Conservation (phyloP, 2,113 vertebrate genomes). For the Lasiurus borealis region DNA sequence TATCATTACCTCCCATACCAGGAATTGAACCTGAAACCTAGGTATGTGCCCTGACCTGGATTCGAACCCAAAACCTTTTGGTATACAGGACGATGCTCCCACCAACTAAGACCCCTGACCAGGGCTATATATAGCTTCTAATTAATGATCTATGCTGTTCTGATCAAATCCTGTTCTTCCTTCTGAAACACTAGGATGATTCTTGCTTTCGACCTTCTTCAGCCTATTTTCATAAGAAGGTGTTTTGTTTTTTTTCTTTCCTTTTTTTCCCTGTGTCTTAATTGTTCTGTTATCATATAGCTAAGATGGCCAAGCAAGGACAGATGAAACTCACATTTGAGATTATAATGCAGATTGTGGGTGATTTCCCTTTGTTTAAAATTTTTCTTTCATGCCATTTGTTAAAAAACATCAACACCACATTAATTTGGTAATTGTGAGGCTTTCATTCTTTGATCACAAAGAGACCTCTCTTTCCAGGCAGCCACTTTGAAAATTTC, state of each 20-base stretch:
- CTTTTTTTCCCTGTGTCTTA: not conserved
- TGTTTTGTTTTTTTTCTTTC: not conserved
- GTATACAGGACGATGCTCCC: not conserved
- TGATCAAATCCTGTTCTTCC: not conserved
- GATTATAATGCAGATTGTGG: not conserved
- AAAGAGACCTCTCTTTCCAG: not conserved
- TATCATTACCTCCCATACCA: not conserved
- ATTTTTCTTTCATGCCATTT: slow-evolving; percentile 10
- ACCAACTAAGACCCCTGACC: not conserved
- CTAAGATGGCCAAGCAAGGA: not conserved
- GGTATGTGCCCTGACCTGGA: not conserved
- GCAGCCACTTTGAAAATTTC: slow-evolving; percentile 24
- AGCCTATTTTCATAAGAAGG: not conserved
- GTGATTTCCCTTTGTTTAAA: slow-evolving; percentile 12
- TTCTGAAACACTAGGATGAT: not conserved
- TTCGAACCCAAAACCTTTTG: not conserved
- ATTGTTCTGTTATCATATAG: not conserved
- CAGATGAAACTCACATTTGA: slow-evolving; percentile 4
- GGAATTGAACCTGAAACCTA: not conserved
- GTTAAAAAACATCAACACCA: slow-evolving; percentile 21
- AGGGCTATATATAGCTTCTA: not conserved
- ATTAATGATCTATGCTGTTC: not conserved
- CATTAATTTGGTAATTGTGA: slow-evolving; percentile 13
- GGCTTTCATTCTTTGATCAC: slow-evolving; percentile 18
- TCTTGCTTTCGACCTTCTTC: not conserved